These are phyloP conservation scores for Saccopteryx bilineata DNA, from an alignment of 2,113 vertebrate genomes.

Conservation along the genomic window DNA sequence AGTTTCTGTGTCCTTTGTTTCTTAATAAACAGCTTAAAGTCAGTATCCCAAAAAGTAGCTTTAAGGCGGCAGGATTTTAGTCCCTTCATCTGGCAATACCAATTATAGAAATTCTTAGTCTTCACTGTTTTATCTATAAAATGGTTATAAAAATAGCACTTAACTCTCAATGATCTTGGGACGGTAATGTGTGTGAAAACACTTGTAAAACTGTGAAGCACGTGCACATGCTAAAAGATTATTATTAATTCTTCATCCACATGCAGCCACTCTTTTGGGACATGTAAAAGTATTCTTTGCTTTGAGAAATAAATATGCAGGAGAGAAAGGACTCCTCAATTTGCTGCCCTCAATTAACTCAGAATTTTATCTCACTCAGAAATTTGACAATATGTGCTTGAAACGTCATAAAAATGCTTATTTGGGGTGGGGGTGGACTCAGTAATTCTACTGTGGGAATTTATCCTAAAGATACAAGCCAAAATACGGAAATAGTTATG, in stretches of 20 bases:
- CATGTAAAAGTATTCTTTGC: neutral
- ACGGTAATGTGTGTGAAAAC: neutral
- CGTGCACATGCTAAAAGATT: neutral
- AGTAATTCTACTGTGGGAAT: conserved; percentile 11
- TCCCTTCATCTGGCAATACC: neutral
- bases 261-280: neutral
- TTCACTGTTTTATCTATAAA: conserved; percentile 7
- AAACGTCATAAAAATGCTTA: conserved; percentile 25
- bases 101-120: conserved; percentile 23
- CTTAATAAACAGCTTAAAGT: neutral
- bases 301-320: conserved; percentile 11
- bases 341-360: neutral
- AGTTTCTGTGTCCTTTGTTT: no score
- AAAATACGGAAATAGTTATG: conserved; percentile 14
- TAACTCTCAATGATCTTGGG: neutral
- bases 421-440: neutral
- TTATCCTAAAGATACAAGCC: neutral
- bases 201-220: neutral
- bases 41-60: neutral
- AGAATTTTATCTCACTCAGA: neutral
- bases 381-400: neutral
- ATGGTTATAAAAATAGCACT: neutral
- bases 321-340: neutral
- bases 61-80: neutral
- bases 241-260: neutral